A percentile compares a stretch with the other conserved stretches of the same genome.
phyloP scores from a whole-genome alignment of 2,888 invertebrate species.

The Cantharis rustica region DNA sequence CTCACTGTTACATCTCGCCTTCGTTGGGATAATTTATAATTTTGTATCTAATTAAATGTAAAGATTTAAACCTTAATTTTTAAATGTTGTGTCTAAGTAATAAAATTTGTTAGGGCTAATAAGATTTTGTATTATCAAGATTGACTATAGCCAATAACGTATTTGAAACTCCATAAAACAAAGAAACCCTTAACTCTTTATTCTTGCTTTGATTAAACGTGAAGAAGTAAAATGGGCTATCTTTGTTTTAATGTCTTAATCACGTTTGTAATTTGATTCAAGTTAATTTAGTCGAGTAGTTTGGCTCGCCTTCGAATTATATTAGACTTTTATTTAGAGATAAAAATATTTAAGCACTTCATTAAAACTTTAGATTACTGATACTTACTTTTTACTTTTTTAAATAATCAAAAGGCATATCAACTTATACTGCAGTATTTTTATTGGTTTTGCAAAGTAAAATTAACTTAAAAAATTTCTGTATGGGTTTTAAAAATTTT shows the following conservation, averaged over 20 bases:
- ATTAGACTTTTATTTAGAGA: background rate
- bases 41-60: background rate
- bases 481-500: background rate
- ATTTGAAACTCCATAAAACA: slow-evolving; percentile 11
- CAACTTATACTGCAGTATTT: background rate
- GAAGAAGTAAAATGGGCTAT: slow-evolving; percentile 15
- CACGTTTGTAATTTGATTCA: slow-evolving; percentile 14
- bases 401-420: background rate
- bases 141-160: slow-evolving; percentile 8
- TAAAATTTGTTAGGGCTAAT: slow-evolving; percentile 16
- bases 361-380: background rate
- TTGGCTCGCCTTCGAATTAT: slow-evolving; percentile 3
- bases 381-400: background rate
- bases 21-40: background rate
- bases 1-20: background rate
- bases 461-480: background rate
- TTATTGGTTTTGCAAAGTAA: background rate
- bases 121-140: slow-evolving; percentile 13
- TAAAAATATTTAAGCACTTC: background rate
- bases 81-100: background rate
- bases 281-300: slow-evolving; percentile 14
- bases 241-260: slow-evolving; percentile 18
- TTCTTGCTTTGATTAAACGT: slow-evolving; percentile 14
- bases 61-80: background rate
- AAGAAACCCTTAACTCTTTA: slow-evolving; percentile 16